Evolutionary conservation across 2,113 vertebrate genomes (phyloP), one percentile per base, ranked within the genome.

Genomic region (Synchiropus splendidus): DNA sequence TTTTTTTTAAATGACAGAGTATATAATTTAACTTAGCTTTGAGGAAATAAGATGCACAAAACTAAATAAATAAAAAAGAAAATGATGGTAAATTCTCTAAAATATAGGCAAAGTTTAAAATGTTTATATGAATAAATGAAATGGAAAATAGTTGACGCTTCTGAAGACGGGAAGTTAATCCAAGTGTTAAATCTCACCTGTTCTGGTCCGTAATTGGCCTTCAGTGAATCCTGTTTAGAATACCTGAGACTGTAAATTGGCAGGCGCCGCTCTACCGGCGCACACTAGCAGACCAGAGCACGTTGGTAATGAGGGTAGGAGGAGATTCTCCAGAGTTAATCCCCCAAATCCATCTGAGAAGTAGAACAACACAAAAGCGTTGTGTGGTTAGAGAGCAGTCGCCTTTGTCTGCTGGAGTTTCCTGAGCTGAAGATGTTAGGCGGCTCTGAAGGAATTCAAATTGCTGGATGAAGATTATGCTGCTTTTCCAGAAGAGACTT

Each of bases 321-420:
- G 72, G 70, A 54, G 78, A 80, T 81, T 80, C 73, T 58, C 49
- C 15, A 36, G 49, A 55, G 62, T 77, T 80, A 84, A 84, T 82
- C 82, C 73, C 42, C 12, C 52, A 71, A 76, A 76, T 82, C 80
- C 76, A 82, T 69, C 66, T 62, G 63, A 47, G 51, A 70, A 54
- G 61, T 63, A 55, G 64, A 72, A 72, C 74, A 64, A 74, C 64
- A 61, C 64, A 46, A 46, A 62, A 21, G 49, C 47, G 14, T n/a
- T n/a, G 35, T 30, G 31, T 67, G 60, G 45, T 58, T 6, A 12
- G 43, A 31, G 27, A 56, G 45, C 64, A 54, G 64, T 74, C 72
- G 56, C 35, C 33, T 38, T 17, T 15, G 31, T 42, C 13, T 47
- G 4, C 8, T 8, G 21, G 21, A 4, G 4, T 5, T 27, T 27